Percentiles rank a stretch among this genome's conserved stretches.
Conservation (phyloP, 2,888 invertebrate genomes). For the Anticlea derivata region DNA sequence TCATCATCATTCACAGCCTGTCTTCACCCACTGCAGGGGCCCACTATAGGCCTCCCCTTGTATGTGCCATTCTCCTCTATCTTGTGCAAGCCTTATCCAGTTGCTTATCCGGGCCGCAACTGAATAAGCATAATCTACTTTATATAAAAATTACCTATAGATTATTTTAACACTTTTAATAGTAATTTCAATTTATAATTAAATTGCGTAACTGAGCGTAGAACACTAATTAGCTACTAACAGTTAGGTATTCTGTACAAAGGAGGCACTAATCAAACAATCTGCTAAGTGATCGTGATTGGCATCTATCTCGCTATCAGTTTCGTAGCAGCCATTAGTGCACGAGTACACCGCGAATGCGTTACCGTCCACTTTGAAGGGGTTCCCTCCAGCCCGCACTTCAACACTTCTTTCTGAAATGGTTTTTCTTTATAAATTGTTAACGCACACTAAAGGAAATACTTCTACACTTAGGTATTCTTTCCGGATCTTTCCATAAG, state of each 20-base stretch:
- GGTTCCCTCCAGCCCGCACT: not conserved
- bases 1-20: no score
- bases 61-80: no score
- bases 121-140: no score
- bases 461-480: no score
- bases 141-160: no score
- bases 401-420: not conserved
- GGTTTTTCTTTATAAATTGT: no score
- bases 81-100: no score
- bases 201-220: slow-evolving; percentile 10
- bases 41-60: no score
- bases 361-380: not conserved
- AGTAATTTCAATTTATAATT: slow-evolving; percentile 4
- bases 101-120: no score
- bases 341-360: not conserved
- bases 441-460: no score
- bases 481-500: no score
- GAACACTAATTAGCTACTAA: slow-evolving; percentile 17
- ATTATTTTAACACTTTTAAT: not conserved
- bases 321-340: not conserved
- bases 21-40: no score
- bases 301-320: slow-evolving; percentile 19
- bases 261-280: slow-evolving; percentile 19
- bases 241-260: slow-evolving; percentile 5
- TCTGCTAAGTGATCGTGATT: slow-evolving; percentile 26